phyloP scores from a whole-genome alignment of 2,888 invertebrate genomes.

The Tenodera sinensis region DNA sequence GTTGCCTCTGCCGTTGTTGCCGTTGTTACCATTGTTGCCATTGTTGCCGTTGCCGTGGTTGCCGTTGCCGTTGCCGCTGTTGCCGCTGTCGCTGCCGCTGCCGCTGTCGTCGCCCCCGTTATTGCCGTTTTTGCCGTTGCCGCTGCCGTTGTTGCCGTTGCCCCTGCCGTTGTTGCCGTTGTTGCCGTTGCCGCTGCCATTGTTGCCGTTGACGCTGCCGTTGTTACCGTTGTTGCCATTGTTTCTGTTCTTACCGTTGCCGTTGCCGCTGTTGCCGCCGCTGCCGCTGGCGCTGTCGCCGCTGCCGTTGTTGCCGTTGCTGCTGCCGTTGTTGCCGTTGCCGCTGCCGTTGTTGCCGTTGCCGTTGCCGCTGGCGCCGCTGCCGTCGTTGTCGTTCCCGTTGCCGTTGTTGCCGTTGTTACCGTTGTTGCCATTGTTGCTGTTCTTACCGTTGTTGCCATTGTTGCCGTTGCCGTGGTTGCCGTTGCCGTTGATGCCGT shows the following conservation, averaged over 20 bases:
- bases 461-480: no score
- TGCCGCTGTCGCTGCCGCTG: neutral
- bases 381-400: neutral
- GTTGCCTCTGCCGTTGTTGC: neutral
- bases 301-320: neutral
- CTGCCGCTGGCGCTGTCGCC: neutral
- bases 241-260: neutral
- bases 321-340: no score
- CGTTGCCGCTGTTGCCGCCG: neutral
- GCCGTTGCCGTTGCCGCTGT: neutral
- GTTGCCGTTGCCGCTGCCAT: neutral
- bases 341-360: neutral
- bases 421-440: neutral
- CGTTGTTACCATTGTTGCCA: neutral
- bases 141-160: neutral
- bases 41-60: neutral
- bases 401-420: neutral
- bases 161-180: neutral
- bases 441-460: neutral
- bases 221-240: no score
- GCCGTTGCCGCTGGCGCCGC: neutral
- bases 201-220: neutral
- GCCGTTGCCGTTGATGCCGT: no score
- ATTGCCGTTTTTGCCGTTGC: neutral
- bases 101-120: neutral